Evolutionary conservation across 2,113 vertebrate genomes (phyloP).

Genomic region (Pseudolaguvia tuberculata): DNA sequence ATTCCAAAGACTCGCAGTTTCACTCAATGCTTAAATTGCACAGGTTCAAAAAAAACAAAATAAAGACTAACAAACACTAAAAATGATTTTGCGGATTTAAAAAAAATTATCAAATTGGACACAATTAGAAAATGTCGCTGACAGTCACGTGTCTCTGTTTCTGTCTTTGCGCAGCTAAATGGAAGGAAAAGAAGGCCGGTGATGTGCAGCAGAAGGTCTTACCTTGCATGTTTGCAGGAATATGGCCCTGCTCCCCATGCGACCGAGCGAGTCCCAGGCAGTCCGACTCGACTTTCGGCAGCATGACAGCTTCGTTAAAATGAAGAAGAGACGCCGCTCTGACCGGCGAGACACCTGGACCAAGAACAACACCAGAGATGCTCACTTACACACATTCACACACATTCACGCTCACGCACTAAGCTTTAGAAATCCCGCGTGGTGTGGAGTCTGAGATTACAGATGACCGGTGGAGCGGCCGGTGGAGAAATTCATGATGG

Average conservation of each 20-base stretch:
- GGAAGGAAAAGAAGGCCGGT: neutral
- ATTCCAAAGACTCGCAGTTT: too few species aligned
- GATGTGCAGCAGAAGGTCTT: conserved; percentile 55
- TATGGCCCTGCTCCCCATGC: conserved; percentile 93
- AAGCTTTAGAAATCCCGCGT: conserved; percentile 4
- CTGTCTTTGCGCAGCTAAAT: neutral
- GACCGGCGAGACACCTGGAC: conserved; percentile 78
- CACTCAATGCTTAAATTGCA: too few species aligned
- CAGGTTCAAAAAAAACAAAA: too few species aligned
- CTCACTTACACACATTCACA: conserved; percentile 36
- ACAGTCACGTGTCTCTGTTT: neutral
- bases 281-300: conserved; percentile 96
- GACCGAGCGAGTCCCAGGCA: conserved; percentile 86
- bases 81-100: too few species aligned
- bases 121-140: neutral
- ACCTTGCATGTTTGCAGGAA: conserved; percentile 98
- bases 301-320: conserved; percentile 87
- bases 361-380: conserved; percentile 55
- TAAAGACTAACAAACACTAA: too few species aligned
- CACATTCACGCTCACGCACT: neutral
- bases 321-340: conserved; percentile 68
- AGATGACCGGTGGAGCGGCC: neutral
- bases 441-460: neutral
- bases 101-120: too few species aligned
- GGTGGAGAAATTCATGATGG: conserved; percentile 31